Conservation (phyloP, 2,113 vertebrate genomes). For the Coregonus clupeaformis region DNA sequence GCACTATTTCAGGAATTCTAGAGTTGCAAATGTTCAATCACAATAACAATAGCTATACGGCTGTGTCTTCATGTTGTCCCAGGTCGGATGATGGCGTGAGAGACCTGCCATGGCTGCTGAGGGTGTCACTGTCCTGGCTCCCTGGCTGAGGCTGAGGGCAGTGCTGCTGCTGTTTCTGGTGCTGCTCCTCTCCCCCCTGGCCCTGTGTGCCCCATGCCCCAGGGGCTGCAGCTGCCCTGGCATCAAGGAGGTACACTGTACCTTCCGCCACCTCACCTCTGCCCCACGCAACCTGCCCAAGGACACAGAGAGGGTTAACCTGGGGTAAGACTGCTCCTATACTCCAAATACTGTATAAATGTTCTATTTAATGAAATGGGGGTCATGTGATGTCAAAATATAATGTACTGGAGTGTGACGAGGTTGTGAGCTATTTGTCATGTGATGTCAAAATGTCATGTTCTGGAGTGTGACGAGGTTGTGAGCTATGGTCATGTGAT, state of each 20-base stretch:
- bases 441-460: too few relatives aligned
- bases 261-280: slow-evolving; percentile 73
- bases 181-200: slow-evolving; percentile 3
- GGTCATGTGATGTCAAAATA: too few relatives aligned
- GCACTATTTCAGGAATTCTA: too few relatives aligned
- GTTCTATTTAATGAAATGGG: too few relatives aligned
- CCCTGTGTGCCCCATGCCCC: slow-evolving; percentile 56
- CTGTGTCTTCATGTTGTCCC: neutral
- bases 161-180: neutral
- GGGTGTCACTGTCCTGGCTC: slow-evolving; percentile 51
- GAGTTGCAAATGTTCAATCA: too few relatives aligned
- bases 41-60: too few relatives aligned
- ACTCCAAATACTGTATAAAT: neutral
- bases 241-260: slow-evolving; percentile 77
- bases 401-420: too few relatives aligned
- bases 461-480: too few relatives aligned
- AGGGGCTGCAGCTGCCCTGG: slow-evolving; percentile 73
- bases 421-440: too few relatives aligned
- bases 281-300: slow-evolving; percentile 64
- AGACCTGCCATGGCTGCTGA: slow-evolving; percentile 49
- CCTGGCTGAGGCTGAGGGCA: slow-evolving; percentile 30
- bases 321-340: slow-evolving; percentile 64
- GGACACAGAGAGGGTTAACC: slow-evolving; percentile 73
- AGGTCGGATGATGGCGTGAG: slow-evolving; percentile 67
- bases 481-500: too few relatives aligned